These are phyloP conservation scores for Melanargia galathea DNA, from an alignment of 2,888 invertebrate genomes.

Conservation along the genomic window DNA sequence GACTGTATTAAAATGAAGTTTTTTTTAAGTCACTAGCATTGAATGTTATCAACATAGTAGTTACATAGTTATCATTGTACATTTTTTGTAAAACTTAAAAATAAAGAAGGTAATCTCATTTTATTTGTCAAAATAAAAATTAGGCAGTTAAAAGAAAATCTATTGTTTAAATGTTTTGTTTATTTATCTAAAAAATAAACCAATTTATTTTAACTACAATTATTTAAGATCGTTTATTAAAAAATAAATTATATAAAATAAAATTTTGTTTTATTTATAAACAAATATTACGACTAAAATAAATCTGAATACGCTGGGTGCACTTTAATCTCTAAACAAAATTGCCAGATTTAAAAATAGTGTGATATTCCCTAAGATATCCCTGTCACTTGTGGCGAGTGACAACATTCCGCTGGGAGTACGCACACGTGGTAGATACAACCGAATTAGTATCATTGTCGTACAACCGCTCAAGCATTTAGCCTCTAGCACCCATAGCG, in stretches of 20 bases:
- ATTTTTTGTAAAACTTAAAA: neutral
- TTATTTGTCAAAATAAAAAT: neutral
- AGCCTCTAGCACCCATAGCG: no score
- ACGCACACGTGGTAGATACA: no score
- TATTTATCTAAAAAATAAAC: neutral
- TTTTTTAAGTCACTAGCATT: constrained; percentile 12
- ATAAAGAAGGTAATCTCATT: neutral
- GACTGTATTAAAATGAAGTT: constrained; percentile 1
- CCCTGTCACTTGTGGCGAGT: no score
- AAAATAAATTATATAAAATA: constrained; percentile 12
- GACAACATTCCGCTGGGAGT: no score
- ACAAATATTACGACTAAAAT: no score
- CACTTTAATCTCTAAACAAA: no score
- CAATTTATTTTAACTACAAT: neutral
- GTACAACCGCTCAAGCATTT: no score
- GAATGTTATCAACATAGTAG: constrained; percentile 11
- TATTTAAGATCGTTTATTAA: neutral
- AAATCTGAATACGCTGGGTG: no score
- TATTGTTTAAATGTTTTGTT: neutral
- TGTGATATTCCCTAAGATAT: no score
- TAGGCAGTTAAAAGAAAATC: neutral
- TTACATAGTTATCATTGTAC: constrained; percentile 16
- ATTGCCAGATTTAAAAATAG: no score
- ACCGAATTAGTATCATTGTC: no score
- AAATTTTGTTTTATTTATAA: neutral